phyloP scores from a whole-genome alignment of 1,140 invertebrate species.

The Drosophila micromelanica region DNA sequence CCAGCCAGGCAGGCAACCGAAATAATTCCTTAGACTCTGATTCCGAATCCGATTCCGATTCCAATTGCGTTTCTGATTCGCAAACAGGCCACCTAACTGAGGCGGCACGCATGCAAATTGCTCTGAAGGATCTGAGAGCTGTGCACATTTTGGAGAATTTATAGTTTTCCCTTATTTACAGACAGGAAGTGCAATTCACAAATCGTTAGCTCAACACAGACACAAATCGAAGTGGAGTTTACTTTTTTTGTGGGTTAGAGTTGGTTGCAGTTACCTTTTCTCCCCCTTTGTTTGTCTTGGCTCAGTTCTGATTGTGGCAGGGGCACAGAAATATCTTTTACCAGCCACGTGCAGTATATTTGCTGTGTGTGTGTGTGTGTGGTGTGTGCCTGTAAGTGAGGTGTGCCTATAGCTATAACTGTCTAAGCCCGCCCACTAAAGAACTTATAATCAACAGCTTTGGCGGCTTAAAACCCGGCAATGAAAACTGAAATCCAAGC shows the following conservation, averaged over 20 bases:
- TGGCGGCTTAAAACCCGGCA: conserved; percentile 67
- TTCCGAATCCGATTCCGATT: conserved; percentile 10
- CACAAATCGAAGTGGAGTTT: conserved; percentile 50
- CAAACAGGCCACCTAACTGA: conserved; percentile 20
- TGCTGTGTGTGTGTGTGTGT: conserved; percentile 1
- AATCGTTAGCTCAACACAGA: conserved; percentile 74
- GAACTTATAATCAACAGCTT: conserved; percentile 82
- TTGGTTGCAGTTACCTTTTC: conserved; percentile 2
- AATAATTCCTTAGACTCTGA: conserved; percentile 1
- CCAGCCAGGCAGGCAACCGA: conserved; percentile 42
- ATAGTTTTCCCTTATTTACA: conserved; percentile 79
- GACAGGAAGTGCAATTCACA: conserved; percentile 82
- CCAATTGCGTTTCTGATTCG: conserved; percentile 4
- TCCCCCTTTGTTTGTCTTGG: conserved; percentile 33
- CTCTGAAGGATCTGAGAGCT: conserved; percentile 43
- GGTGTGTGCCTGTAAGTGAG: conserved; percentile 23
- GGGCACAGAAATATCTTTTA: conserved; percentile 12
- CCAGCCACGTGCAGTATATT: conserved; percentile 24
- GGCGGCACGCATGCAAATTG: conserved; percentile 73
- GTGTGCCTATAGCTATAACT: conserved; percentile 31
- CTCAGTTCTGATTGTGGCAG: not conserved
- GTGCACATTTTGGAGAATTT: conserved; percentile 65
- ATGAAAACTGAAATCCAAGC: conserved; percentile 57
- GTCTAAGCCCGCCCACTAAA: conserved; percentile 22
- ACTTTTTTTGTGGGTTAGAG: not conserved